Evolutionary conservation across 2,113 vertebrate species (phyloP), one percentile per base, ranked within the genome.

Genomic region (Hemiprocne comata): DNA sequence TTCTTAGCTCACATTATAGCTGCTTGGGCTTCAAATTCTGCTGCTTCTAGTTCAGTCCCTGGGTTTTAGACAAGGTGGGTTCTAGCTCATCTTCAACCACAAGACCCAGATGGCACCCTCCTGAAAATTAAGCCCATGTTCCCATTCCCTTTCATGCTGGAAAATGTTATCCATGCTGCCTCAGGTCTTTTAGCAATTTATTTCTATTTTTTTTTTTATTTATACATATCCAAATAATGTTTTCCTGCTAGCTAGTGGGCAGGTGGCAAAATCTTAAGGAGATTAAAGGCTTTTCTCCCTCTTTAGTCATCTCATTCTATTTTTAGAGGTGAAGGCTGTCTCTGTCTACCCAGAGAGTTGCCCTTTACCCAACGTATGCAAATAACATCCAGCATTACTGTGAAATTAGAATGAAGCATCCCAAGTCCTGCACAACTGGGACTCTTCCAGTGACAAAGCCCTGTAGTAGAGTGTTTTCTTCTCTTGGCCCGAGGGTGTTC

Each of bases 211-310:
- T 24, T 24, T 50, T 50, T 50, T 23, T 23, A 50, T 11, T 24
- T 50, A 50, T 50, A 50, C 12, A 25, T 50, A 50, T 50, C 21
- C 12, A 50, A 50, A 50, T 50, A 50, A 50, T 23, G 11, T 50
- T 50, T 50, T 24, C 23, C 23, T 24, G 23, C 23, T 69, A 91
- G 44, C 65, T 75, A 12, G 94, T 70, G 85, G 85, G 82, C 90
- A 95, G 92, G 94, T 94, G 87, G 90, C 74, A 82, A 82, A 90
- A 93, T 93, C 92, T 94, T 90, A 75, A 90, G 21, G 61, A 46
- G 89, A 94, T 97, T 91, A 96, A 93, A 92, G 73, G 92, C 84
- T 95, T 94, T 84, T 8, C 7, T 25, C 31, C 19, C 19, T 81
- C 77, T 85, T 82, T 13, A 94, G 77, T 11, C 2, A 83, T 88